Evolutionary conservation across 2,797 vertebrate species (phyloP).

Genomic region (Sebastolobus alascanus): DNA sequence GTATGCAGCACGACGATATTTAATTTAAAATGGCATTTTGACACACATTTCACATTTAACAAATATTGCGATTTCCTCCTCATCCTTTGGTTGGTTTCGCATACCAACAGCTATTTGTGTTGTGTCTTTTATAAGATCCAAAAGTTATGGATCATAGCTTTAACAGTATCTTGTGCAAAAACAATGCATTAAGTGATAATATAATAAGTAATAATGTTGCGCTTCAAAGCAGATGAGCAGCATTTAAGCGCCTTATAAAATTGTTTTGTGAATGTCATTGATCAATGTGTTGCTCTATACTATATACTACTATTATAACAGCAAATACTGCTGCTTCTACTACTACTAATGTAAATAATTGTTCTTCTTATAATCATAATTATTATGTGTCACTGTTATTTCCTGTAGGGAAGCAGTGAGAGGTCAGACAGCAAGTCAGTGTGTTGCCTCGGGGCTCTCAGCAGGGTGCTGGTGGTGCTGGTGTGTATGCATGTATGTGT

Average conservation of each 20-base stretch:
- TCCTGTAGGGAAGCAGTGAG: neutral
- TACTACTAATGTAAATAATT: neutral
- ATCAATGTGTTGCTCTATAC: neutral
- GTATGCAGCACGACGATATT: too few species aligned
- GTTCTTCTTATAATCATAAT: neutral
- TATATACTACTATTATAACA: neutral
- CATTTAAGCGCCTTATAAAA: neutral
- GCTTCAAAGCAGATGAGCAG: too few species aligned
- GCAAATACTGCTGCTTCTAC: neutral
- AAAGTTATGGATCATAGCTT: too few species aligned
- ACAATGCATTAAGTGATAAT: too few species aligned
- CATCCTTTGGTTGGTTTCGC: too few species aligned
- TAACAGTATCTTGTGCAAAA: too few species aligned
- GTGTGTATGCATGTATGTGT: neutral
- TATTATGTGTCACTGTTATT: neutral
- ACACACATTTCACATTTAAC: too few species aligned
- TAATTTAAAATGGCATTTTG: too few species aligned
- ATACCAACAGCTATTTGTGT: too few species aligned
- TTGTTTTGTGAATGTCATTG: neutral
- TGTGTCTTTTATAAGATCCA: too few species aligned
- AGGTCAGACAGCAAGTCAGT: slow-evolving; percentile 39
- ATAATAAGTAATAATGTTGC: accelerated
- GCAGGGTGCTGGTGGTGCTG: slow-evolving; percentile 44
- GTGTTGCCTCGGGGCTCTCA: slow-evolving; percentile 35
- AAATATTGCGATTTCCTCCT: too few species aligned